phyloP scores from a whole-genome alignment of 30 jellyfish, hydroid and myxozoan genomes.

The Cassiopea andromeda region DNA sequence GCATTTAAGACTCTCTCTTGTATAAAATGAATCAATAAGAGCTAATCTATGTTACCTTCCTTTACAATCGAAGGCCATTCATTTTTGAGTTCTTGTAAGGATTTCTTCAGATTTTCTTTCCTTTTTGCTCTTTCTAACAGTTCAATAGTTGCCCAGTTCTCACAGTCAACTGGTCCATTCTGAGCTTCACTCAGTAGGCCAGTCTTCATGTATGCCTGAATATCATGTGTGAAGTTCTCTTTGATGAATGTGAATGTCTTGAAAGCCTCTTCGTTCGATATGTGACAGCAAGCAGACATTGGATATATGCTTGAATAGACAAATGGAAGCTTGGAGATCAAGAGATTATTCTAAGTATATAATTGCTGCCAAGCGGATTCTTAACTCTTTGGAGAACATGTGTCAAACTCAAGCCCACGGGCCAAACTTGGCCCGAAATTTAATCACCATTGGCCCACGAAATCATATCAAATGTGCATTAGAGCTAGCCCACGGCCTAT shows the following conservation, averaged over 20 bases:
- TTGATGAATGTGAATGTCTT: slow-evolving; percentile 48
- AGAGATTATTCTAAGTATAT: no score
- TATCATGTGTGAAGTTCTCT: slow-evolving; percentile 58
- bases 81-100: slow-evolving; percentile 45
- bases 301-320: slow-evolving; percentile 11
- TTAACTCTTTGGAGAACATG: no score
- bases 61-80: slow-evolving; percentile 70
- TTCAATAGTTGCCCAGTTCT: slow-evolving; percentile 72
- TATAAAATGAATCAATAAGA: neutral
- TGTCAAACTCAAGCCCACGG: no score
- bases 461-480: no score
- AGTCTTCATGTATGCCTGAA: slow-evolving; percentile 52
- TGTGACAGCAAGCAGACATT: slow-evolving; percentile 50
- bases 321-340: neutral
- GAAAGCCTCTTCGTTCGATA: slow-evolving; percentile 49
- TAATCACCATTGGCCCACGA: no score
- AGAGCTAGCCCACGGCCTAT: no score
- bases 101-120: slow-evolving; percentile 42
- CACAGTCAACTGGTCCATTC: slow-evolving; percentile 74
- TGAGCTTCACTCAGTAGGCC: slow-evolving; percentile 67
- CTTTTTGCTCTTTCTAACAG: slow-evolving; percentile 62
- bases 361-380: no score
- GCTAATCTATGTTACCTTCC: slow-evolving; percentile 28
- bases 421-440: no score
- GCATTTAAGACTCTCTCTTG: neutral